Evolutionary conservation across 2,113 vertebrate species (phyloP).

Genomic region (Cryptoleucopteryx plumbea): DNA sequence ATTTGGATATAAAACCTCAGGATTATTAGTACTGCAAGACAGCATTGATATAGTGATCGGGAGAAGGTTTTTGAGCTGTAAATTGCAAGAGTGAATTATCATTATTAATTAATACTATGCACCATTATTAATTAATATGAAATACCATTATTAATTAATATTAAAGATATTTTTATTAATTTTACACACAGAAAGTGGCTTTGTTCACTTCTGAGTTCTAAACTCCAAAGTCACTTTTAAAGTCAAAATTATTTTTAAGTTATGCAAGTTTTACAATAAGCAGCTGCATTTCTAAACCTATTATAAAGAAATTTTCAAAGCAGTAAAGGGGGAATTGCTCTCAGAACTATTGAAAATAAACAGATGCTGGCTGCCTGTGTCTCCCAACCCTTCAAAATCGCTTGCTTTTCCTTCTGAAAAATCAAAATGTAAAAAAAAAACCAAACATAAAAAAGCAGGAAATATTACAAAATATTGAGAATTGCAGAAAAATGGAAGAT

Average conservation of each 20-base stretch:
- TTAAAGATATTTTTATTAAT: no score
- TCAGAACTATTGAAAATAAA: neutral
- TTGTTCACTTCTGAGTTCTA: neutral
- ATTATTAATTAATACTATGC: no score
- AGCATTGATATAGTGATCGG: fast-evolving
- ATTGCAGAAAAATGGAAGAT: neutral
- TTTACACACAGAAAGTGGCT: neutral
- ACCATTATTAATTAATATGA: no score
- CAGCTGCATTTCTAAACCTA: neutral
- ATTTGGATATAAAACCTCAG: neutral
- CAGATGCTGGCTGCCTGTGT: fast-evolving
- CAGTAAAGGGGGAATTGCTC: no score
- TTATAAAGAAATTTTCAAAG: neutral
- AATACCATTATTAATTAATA: neutral
- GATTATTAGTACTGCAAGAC: neutral
- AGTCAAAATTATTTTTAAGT: neutral
- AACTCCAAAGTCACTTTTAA: neutral
- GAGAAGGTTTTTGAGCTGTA: neutral
- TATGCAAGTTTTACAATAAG: neutral
- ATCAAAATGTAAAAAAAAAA: neutral
- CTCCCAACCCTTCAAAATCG: neutral
- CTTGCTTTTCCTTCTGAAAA: neutral
- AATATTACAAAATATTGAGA: neutral
- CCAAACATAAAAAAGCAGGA: neutral
- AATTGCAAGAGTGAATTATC: neutral